phyloP scores from a whole-genome alignment of 2,113 vertebrate species.

The Alligator sinensis region DNA sequence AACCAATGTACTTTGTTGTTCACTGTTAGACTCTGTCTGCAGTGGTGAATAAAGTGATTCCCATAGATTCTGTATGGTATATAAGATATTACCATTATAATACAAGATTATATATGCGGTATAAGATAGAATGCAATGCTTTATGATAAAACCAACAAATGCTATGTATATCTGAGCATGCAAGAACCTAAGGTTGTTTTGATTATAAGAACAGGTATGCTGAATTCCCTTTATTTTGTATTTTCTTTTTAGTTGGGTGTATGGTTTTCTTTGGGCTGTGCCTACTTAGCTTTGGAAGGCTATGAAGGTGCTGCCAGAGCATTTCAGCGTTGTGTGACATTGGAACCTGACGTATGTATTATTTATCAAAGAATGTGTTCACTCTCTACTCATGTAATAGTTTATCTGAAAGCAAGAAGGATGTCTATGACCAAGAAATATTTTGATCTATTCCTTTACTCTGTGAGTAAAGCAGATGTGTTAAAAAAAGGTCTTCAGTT shows the following conservation, averaged over 20 bases:
- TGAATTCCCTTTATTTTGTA: neutral
- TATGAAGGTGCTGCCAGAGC: constrained; percentile 92
- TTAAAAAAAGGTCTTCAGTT: neutral
- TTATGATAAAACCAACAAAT: neutral
- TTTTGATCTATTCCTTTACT: neutral
- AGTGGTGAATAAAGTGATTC: neutral
- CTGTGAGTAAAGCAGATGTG: neutral
- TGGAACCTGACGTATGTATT: constrained; percentile 94
- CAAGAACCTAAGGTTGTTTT: neutral
- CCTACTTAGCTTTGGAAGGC: constrained; percentile 90
- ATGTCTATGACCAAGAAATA: constrained; percentile 27
- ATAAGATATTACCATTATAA: neutral
- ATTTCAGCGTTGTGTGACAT: constrained; percentile 92
- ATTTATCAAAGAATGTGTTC: neutral
- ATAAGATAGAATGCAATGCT: neutral
- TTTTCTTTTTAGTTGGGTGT: constrained; percentile 88
- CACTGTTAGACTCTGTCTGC: neutral
- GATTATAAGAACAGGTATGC: neutral
- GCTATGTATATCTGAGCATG: neutral
- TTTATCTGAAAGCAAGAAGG: constrained; percentile 59
- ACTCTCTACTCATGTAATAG: neutral
- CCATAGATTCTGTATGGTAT: neutral
- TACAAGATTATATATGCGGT: neutral
- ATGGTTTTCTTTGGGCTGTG: constrained; percentile 98
- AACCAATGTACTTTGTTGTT: neutral